Conservation (phyloP, 2,797 vertebrate genomes). For the Taenioides sp. region DNA sequence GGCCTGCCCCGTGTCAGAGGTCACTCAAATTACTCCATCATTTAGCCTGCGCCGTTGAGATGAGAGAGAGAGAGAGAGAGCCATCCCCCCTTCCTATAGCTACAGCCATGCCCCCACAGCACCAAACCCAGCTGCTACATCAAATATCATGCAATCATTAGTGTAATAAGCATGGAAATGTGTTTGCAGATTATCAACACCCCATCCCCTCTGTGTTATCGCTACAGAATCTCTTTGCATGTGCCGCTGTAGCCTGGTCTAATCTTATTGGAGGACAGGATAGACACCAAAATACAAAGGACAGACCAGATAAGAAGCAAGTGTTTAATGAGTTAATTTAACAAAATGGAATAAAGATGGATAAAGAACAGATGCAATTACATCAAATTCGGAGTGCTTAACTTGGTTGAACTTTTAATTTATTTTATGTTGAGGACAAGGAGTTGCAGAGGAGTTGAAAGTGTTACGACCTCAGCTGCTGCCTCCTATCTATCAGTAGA, state of each 20-base stretch:
- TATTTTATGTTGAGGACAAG: slow-evolving; percentile 4
- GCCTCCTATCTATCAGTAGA: slow-evolving; percentile 60
- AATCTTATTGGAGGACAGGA: slow-evolving; percentile 79
- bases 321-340: slow-evolving; percentile 42
- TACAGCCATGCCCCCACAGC: slow-evolving; percentile 65
- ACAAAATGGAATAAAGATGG: slow-evolving; percentile 15
- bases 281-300: slow-evolving; percentile 20
- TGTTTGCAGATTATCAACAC: slow-evolving; percentile 94
- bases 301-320: slow-evolving; percentile 28
- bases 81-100: slow-evolving; percentile 67
- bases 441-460: slow-evolving; percentile 13
- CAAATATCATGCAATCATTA: slow-evolving; percentile 98
- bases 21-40: slow-evolving; percentile 96
- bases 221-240: slow-evolving; percentile 79
- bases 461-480: slow-evolving; percentile 58
- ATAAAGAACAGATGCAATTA: slow-evolving; percentile 14
- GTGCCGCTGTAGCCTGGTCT: slow-evolving; percentile 81
- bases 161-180: slow-evolving; percentile 98
- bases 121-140: slow-evolving; percentile 83
- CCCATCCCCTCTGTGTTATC: slow-evolving; percentile 81
- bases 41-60: slow-evolving; percentile 87
- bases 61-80: slow-evolving; percentile 77
- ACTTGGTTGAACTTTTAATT: slow-evolving; percentile 7
- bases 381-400: slow-evolving; percentile 6
- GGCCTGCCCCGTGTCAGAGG: slow-evolving; percentile 89